Conservation (phyloP, 2,888 invertebrate genomes). For the Scaptodrosophila latifasciaeformis region DNA sequence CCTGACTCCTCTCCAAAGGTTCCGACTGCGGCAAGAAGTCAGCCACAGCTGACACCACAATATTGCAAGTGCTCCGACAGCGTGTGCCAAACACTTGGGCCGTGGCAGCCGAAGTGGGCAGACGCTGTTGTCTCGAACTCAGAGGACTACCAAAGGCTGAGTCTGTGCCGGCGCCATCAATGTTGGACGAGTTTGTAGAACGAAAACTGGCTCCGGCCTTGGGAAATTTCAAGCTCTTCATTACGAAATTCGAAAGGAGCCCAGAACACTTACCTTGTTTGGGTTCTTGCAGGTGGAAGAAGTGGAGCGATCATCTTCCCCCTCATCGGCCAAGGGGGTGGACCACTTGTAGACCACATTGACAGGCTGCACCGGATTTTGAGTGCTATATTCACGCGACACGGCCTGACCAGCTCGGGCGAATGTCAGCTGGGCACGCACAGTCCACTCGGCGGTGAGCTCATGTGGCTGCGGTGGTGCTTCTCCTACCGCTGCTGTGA, state of each 20-base stretch:
- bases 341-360: constrained; percentile 75
- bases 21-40: constrained; percentile 46
- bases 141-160: constrained; percentile 76
- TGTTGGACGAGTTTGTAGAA: constrained; percentile 74
- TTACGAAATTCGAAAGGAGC: too few species aligned
- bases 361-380: constrained; percentile 73
- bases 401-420: constrained; percentile 76
- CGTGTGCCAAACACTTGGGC: constrained; percentile 68
- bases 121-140: constrained; percentile 54
- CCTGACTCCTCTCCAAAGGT: constrained; percentile 47
- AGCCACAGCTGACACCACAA: constrained; percentile 78
- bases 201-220: constrained; percentile 61
- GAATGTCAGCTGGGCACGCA: constrained; percentile 81
- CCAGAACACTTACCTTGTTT: constrained; percentile 9
- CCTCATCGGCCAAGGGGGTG: constrained; percentile 73
- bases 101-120: constrained; percentile 27
- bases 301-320: constrained; percentile 29
- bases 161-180: constrained; percentile 75
- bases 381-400: constrained; percentile 58
- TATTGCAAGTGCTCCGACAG: constrained; percentile 82
- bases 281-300: constrained; percentile 22
- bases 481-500: neutral
- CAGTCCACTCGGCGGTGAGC: constrained; percentile 80
- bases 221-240: too few species aligned
- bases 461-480: constrained; percentile 66